A percentile compares a stretch with the other conserved stretches of the same genome.
phyloP scores from a whole-genome alignment of 2,797 vertebrate species.

The Fratercula arctica region DNA sequence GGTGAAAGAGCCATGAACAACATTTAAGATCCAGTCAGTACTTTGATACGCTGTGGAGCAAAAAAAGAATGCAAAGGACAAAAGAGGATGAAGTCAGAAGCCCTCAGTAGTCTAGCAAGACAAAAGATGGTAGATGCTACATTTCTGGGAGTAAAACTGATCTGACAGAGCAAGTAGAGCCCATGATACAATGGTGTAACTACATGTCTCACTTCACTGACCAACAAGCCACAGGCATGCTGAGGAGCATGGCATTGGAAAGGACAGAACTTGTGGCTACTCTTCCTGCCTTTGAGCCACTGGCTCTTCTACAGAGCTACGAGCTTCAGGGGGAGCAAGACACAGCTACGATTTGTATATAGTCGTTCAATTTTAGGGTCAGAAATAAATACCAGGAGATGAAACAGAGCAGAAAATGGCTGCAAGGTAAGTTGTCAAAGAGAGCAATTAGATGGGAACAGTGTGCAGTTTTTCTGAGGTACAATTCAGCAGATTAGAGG shows the following conservation, averaged over 20 bases:
- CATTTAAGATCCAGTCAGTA: not conserved
- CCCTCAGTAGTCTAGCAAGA: not conserved
- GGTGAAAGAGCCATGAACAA: not conserved
- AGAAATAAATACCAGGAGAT: not conserved
- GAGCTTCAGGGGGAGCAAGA: not conserved
- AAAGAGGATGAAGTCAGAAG: not conserved
- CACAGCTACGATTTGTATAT: not conserved
- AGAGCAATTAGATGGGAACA: not conserved
- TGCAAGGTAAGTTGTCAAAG: not conserved
- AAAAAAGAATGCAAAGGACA: not conserved
- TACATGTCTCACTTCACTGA: not conserved
- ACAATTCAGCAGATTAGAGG: not conserved
- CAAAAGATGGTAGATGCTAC: not conserved
- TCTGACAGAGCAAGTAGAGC: not conserved
- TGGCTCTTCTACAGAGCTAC: not conserved
- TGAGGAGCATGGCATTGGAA: accelerated
- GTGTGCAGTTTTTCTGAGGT: not conserved
- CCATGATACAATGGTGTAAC: accelerated
- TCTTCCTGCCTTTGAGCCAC: not conserved
- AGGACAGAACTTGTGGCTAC: not conserved
- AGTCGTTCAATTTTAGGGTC: not conserved
- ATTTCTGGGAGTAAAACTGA: not conserved
- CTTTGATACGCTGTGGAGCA: not conserved
- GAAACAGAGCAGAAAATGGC: not conserved
- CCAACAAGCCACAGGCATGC: not conserved